A percentile compares a stretch with the other conserved stretches of the same genome.
phyloP scores from a whole-genome alignment of 2,113 vertebrate genomes.

The Gobio gobio region DNA sequence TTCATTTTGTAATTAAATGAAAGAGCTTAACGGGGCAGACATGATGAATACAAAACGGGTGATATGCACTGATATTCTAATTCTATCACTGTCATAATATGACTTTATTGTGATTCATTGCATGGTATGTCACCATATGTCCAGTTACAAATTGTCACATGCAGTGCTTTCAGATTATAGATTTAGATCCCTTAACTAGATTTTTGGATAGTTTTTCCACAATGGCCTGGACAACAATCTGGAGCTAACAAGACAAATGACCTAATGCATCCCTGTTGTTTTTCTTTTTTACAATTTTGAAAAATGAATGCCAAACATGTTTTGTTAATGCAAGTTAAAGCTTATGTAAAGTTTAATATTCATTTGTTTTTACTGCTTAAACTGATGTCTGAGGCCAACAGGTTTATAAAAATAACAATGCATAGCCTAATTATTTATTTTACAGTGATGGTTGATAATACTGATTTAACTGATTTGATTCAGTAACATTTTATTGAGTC shows the following conservation, averaged over 20 bases:
- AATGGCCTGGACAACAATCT: neutral
- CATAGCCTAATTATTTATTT: neutral
- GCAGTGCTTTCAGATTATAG: neutral
- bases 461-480: neutral
- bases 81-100: neutral
- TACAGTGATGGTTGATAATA: neutral
- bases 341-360: constrained; percentile 11
- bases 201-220: neutral
- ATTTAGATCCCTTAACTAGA: neutral
- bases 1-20: neutral
- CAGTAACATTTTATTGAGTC: neutral
- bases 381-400: neutral
- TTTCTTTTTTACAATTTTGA: neutral
- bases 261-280: neutral
- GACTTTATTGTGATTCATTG: neutral
- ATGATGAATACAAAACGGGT: neutral
- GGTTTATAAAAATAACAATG: neutral
- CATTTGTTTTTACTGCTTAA: constrained; percentile 9
- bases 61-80: neutral
- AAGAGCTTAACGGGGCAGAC: neutral
- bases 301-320: constrained; percentile 24
- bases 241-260: neutral
- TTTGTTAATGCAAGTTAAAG: constrained; percentile 12
- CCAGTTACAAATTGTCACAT: neutral
- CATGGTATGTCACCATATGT: neutral